phyloP scores from a whole-genome alignment of 2,797 vertebrate genomes.

The Cercopithecus petaurista region DNA sequence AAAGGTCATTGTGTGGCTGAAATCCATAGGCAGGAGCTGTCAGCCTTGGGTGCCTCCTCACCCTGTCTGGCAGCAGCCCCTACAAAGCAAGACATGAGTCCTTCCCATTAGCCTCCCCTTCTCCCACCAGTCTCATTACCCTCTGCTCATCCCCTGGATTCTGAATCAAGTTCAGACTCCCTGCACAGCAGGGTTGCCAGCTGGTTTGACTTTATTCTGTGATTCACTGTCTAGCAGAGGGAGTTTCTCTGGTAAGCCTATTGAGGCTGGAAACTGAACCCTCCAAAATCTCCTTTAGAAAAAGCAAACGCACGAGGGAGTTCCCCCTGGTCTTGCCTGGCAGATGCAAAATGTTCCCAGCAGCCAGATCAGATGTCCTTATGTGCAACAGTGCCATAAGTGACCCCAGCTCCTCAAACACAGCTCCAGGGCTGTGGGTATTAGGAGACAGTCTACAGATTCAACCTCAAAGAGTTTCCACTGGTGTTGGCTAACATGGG shows the following conservation, averaged over 20 bases:
- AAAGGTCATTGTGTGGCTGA: slow-evolving; percentile 6
- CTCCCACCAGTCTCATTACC: neutral
- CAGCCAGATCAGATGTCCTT: neutral
- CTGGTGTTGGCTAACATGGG: accelerated
- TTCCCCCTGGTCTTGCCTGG: neutral
- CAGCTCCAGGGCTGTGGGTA: neutral
- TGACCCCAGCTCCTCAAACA: accelerated
- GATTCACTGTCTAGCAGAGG: slow-evolving; percentile 13
- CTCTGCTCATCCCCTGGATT: neutral
- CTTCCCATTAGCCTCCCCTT: neutral
- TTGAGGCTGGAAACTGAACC: neutral
- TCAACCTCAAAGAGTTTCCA: neutral
- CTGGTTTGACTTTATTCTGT: slow-evolving; percentile 32
- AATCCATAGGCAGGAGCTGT: neutral
- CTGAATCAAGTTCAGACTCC: neutral
- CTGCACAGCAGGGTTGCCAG: neutral
- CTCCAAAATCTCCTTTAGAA: neutral
- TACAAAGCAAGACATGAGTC: neutral
- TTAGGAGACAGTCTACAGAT: neutral
- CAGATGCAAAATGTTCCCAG: neutral
- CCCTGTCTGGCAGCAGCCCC: neutral
- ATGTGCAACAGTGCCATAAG: neutral
- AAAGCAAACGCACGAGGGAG: neutral
- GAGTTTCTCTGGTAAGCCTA: neutral
- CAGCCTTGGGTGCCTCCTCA: neutral